phyloP scores from a whole-genome alignment of 2,888 invertebrate species.

The Invenusta paracnida region DNA sequence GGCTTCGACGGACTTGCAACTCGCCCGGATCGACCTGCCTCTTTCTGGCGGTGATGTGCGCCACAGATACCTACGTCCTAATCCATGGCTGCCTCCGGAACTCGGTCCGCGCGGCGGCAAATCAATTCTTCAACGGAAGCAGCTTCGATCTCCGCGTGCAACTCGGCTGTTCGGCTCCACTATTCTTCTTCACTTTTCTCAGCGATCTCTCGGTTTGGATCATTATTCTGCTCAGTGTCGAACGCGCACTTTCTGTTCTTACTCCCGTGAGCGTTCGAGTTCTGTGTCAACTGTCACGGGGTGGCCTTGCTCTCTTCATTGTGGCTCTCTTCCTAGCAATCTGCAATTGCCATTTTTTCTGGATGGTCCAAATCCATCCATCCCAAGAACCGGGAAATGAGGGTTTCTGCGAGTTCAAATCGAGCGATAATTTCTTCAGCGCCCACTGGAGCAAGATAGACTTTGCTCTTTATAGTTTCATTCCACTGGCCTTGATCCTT shows the following conservation, averaged over 20 bases:
- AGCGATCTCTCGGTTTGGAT: conserved; percentile 44
- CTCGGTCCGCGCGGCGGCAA: conserved; percentile 7
- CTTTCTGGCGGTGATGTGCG: conserved; percentile 43
- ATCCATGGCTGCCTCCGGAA: conserved; percentile 42
- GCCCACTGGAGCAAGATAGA: conserved; percentile 36
- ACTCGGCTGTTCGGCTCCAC: conserved; percentile 34
- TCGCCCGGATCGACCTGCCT: conserved; percentile 42
- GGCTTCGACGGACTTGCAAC: conserved; percentile 41
- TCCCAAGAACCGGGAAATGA: not conserved
- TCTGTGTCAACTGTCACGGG: conserved; percentile 37
- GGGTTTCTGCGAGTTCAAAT: not conserved
- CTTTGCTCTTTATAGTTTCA: conserved; percentile 43
- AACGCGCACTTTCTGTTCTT: conserved; percentile 41
- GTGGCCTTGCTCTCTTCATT: conserved; percentile 31
- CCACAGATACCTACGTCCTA: conserved; percentile 43
- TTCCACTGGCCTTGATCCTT: conserved; percentile 40
- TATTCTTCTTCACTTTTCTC: conserved; percentile 41
- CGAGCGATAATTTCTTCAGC: not conserved
- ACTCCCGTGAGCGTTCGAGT: conserved; percentile 24
- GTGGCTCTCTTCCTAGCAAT: not conserved
- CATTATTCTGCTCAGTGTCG: conserved; percentile 42
- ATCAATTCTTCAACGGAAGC: not conserved
- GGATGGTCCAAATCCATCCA: not conserved
- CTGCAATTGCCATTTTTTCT: conserved; percentile 32
- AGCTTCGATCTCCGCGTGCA: conserved; percentile 39